Evolutionary conservation across 2,113 vertebrate species (phyloP).

Genomic region (Oncorhynchus kisutch): DNA sequence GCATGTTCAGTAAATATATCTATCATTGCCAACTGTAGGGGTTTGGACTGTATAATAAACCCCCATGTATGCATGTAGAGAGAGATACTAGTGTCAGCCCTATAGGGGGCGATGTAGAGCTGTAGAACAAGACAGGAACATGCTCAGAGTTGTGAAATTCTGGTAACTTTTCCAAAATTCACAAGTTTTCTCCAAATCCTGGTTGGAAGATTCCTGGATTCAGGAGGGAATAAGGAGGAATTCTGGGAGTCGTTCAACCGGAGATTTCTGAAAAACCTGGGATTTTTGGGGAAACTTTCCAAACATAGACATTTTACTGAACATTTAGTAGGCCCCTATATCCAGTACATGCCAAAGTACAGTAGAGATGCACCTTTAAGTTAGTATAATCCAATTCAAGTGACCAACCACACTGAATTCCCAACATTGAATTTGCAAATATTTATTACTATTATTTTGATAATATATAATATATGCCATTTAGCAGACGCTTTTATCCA

Average conservation of each 20-base stretch:
- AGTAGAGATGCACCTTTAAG: constrained; percentile 60
- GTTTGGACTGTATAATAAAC: background rate
- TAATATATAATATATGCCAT: background rate
- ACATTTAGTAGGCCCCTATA: constrained; percentile 43
- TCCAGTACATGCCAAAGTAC: constrained; percentile 57
- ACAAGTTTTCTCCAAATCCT: no score
- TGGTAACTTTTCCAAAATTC: no score
- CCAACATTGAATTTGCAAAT: constrained; percentile 25
- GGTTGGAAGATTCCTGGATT: no score
- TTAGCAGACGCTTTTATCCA: no score
- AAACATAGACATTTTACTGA: constrained; percentile 42
- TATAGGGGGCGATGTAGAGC: constrained; percentile 43
- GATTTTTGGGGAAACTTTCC: no score
- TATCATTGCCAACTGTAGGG: constrained; percentile 18
- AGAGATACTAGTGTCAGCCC: constrained; percentile 19
- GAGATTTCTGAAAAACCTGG: no score
- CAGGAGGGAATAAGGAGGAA: no score
- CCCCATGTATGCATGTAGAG: constrained; percentile 6
- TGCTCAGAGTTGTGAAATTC: background rate
- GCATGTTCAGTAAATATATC: background rate
- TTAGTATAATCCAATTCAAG: constrained; percentile 38
- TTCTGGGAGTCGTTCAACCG: no score
- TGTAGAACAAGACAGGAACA: background rate
- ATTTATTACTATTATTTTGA: constrained; percentile 24
- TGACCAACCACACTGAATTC: constrained; percentile 10